Conservation (phyloP, 2,797 vertebrate species). For the Eulemur mongoz region DNA sequence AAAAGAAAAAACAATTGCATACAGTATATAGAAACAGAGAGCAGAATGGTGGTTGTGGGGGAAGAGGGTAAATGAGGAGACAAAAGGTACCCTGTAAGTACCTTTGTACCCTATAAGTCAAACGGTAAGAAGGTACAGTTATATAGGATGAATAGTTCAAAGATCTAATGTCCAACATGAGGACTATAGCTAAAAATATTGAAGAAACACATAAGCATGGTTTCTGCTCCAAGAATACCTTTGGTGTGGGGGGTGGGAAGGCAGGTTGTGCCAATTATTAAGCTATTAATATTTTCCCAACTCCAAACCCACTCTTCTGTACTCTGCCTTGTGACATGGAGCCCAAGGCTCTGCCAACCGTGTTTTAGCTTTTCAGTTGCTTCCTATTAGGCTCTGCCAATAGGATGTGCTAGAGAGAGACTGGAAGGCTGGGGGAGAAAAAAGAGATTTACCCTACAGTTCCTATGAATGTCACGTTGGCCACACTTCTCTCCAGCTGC, state of each 20-base stretch:
- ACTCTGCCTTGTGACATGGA: neutral
- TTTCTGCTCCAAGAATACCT: neutral
- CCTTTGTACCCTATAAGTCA: neutral
- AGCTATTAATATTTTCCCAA: neutral
- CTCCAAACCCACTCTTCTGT: neutral
- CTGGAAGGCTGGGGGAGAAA: no score
- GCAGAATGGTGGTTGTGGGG: neutral
- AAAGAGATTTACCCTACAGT: neutral
- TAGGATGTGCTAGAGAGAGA: neutral
- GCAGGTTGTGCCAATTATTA: no score
- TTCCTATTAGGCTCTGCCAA: no score
- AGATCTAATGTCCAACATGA: neutral
- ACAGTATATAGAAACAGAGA: neutral
- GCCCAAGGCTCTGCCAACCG: neutral
- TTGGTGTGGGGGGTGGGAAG: accelerated
- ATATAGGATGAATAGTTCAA: neutral
- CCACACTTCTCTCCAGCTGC: neutral
- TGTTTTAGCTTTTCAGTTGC: neutral
- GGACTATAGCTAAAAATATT: neutral
- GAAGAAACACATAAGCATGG: neutral
- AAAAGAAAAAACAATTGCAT: neutral
- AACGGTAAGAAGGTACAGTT: neutral
- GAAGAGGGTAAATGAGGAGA: neutral
- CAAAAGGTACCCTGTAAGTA: no score
- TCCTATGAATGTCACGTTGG: neutral